Evolutionary conservation across 53 echinoderm and acorn worm species (phyloP).

Genomic region (Echinometra lucunter): DNA sequence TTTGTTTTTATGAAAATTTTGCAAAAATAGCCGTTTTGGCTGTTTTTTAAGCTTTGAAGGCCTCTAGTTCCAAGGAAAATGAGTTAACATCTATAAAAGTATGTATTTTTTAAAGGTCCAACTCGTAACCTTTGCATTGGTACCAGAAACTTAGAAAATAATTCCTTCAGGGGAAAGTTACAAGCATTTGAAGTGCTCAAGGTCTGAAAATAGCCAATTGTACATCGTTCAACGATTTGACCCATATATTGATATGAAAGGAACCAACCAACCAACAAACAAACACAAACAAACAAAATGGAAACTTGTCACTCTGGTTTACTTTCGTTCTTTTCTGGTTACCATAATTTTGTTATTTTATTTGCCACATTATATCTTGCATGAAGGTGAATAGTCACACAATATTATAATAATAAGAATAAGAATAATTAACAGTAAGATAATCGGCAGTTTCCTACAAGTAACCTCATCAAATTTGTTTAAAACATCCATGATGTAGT

Average conservation of each 20-base stretch:
- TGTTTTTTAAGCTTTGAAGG: too few relatives aligned
- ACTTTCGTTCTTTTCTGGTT: conserved; percentile 65
- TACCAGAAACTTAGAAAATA: too few relatives aligned
- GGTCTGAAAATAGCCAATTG: too few relatives aligned
- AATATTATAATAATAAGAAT: conserved; percentile 43
- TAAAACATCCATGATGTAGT: conserved; percentile 30
- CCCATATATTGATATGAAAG: not conserved
- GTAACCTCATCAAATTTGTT: conserved; percentile 2
- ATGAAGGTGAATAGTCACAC: conserved; percentile 61
- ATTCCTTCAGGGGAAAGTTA: too few relatives aligned
- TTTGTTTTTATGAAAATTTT: too few relatives aligned
- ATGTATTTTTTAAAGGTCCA: too few relatives aligned
- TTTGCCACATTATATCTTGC: conserved; percentile 69
- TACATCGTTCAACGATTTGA: not conserved
- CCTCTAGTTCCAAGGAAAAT: too few relatives aligned
- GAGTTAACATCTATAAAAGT: too few relatives aligned
- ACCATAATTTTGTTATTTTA: conserved; percentile 71
- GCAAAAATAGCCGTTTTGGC: too few relatives aligned
- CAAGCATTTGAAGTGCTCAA: too few relatives aligned
- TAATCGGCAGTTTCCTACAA: conserved; percentile 46
- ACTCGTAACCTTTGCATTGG: too few relatives aligned
- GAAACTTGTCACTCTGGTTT: not conserved
- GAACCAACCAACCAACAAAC: not conserved
- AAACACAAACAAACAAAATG: not conserved
- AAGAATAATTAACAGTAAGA: conserved; percentile 42